Evolutionary conservation across 2,888 invertebrate genomes (phyloP).

Genomic region (Eristalis intricaria): DNA sequence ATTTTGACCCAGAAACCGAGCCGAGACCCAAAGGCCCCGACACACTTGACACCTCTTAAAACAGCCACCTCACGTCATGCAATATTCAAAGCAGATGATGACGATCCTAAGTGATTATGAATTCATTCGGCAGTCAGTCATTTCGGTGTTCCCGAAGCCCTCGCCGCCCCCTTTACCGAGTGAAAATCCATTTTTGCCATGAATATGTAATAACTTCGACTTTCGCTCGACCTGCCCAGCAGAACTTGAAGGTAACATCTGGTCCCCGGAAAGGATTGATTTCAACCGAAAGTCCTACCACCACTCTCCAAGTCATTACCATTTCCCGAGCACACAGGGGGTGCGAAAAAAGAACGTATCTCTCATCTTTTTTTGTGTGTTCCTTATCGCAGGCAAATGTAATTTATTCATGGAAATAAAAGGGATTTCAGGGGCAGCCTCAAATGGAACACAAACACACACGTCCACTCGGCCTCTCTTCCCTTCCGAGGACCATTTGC

Average conservation of each 20-base stretch:
- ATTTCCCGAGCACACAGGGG: not conserved
- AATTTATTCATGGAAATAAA: constrained; percentile 67
- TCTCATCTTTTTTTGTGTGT: constrained; percentile 16
- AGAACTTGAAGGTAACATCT: constrained; percentile 54
- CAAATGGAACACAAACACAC: not conserved
- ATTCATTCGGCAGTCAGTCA: not conserved
- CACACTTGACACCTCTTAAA: not conserved
- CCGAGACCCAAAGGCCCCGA: not conserved
- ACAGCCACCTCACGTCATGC: not conserved
- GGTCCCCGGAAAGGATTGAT: constrained; percentile 56
- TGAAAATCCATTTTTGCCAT: constrained; percentile 44
- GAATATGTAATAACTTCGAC: constrained; percentile 62
- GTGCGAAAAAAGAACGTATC: not conserved
- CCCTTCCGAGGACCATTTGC: not conserved
- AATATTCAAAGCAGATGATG: not conserved
- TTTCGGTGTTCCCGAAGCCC: not conserved
- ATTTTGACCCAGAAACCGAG: not conserved
- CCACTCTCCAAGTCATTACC: constrained; percentile 19
- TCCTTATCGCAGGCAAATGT: constrained; percentile 24
- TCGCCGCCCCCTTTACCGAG: not conserved
- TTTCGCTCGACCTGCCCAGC: constrained; percentile 22
- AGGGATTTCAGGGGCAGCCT: constrained; percentile 22
- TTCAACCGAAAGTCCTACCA: constrained; percentile 29
- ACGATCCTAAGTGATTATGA: not conserved
- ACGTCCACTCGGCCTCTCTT: not conserved